Base-by-base conservation (phyloP, 1,140 invertebrate genomes). In the Penaeus japonicus region DNA sequence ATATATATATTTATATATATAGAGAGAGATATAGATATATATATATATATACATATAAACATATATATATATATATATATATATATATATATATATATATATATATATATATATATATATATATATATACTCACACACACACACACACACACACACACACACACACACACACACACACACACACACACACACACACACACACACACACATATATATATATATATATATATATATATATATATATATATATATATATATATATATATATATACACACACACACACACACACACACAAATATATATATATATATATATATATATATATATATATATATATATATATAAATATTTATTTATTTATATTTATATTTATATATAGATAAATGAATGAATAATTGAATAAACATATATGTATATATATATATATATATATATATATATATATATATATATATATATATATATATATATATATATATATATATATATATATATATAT, bases 31-130 rank as follows among this genome's bases (percentile, higher is more conserved):
- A 10, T 39, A 39, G 7, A 4, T 39, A 39, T 39, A 39, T 39
- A 39, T 39, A 39, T 3, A 39, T 39, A 39, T 39, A 39, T 3
- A 47, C 12, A 47, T 47, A 47, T 47, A 47, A 10, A 47, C 12
- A 47, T 10, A 47, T 47, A 47, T 47, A 47, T 47, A 47, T 73
- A 73, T 73, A 73, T 73, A 73, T 30, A 73, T 30, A 30, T 30
- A 73, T 73, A 73, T 30, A 73, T 73, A 73, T 73, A 73, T 30
- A 73, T 73, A 73, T 30, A n/a, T 73, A 73, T 73, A 73, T 73
- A 73, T 30, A 73, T 30, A 30, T 30, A 73, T 73, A 73, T 30
- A 73, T 73, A 73, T 73, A 73, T 30, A 73, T 73, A 73, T 30
- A n/a, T 30, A 73, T 30, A n/a, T 30, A 73, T 73, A 73, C 10